These are phyloP conservation scores for Anabas testudineus DNA, from an alignment of 2,797 vertebrate species.

Conservation along the genomic window DNA sequence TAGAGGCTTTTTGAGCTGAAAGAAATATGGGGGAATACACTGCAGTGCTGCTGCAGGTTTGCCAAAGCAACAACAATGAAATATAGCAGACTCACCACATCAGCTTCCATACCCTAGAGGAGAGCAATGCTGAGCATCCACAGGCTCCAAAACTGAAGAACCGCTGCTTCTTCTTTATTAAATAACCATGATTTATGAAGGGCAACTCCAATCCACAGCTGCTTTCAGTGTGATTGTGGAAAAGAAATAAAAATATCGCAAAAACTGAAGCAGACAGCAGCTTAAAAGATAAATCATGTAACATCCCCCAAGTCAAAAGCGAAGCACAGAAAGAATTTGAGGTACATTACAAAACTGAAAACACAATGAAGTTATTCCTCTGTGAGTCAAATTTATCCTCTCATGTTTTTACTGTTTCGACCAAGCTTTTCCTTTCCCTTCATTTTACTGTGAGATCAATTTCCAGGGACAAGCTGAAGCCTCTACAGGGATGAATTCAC, in stretches of 20 bases:
- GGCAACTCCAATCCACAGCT: constrained; percentile 14
- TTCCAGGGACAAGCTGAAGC: too few relatives aligned
- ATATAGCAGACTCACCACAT: constrained; percentile 32
- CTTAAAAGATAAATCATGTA: constrained; percentile 38
- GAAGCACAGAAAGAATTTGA: not conserved
- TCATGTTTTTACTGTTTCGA: constrained; percentile 5
- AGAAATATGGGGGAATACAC: constrained; percentile 7
- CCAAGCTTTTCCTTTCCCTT: too few relatives aligned
- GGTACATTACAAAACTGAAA: constrained; percentile 17
- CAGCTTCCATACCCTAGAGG: constrained; percentile 16
- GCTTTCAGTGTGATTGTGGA: not conserved
- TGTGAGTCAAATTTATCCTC: constrained; percentile 8
- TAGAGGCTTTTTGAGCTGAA: not conserved
- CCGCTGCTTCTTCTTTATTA: constrained; percentile 37
- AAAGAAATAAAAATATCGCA: constrained; percentile 30
- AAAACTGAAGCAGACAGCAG: constrained; percentile 7
- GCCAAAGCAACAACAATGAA: constrained; percentile 36
- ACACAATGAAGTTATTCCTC: constrained; percentile 12
- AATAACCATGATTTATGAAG: constrained; percentile 47
- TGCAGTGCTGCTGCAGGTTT: constrained; percentile 37
- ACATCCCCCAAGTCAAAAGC: not conserved
- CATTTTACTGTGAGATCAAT: too few relatives aligned
- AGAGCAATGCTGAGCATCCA: constrained; percentile 1
- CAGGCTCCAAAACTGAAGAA: not conserved
- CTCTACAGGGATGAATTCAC: constrained; percentile 7